Evolutionary conservation across 1,140 invertebrate species (phyloP).

Genomic region (Lepidotrigona ventralis): DNA sequence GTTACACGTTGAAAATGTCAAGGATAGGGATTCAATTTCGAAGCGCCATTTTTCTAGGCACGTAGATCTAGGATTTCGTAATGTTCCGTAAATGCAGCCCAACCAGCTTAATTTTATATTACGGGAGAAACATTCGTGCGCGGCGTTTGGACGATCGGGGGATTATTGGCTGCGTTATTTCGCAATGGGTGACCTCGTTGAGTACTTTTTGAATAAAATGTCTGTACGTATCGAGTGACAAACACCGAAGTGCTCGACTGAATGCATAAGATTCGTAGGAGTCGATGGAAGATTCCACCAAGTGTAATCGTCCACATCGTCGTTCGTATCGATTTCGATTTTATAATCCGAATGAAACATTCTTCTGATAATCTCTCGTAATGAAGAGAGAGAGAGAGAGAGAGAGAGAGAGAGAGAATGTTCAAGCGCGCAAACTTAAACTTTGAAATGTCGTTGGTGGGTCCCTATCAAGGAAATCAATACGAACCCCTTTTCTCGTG

Average conservation of each 20-base stretch:
- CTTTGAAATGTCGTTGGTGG: constrained; percentile 43
- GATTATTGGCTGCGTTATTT: constrained; percentile 51
- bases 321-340: neutral
- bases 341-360: neutral
- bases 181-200: constrained; percentile 60
- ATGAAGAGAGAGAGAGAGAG: neutral
- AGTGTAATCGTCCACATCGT: neutral
- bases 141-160: constrained; percentile 14
- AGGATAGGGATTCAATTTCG: constrained; percentile 53
- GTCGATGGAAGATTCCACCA: constrained; percentile 15
- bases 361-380: neutral
- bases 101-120: constrained; percentile 50
- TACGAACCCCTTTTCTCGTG: constrained; percentile 71
- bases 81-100: constrained; percentile 49
- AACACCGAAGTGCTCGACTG: neutral
- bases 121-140: constrained; percentile 35
- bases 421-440: constrained; percentile 29
- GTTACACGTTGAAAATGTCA: constrained; percentile 30
- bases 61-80: constrained; percentile 54
- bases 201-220: constrained; percentile 27
- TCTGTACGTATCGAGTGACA: neutral
- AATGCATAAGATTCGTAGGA: constrained; percentile 27
- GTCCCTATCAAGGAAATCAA: constrained; percentile 70
- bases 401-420: neutral
- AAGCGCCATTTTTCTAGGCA: constrained; percentile 57